A percentile compares a stretch with the other conserved stretches of the same genome.
These are phyloP conservation scores for Zoanthus sociatus DNA, from an alignment of 92 coral and sea anemone species.

Conservation along the genomic window DNA sequence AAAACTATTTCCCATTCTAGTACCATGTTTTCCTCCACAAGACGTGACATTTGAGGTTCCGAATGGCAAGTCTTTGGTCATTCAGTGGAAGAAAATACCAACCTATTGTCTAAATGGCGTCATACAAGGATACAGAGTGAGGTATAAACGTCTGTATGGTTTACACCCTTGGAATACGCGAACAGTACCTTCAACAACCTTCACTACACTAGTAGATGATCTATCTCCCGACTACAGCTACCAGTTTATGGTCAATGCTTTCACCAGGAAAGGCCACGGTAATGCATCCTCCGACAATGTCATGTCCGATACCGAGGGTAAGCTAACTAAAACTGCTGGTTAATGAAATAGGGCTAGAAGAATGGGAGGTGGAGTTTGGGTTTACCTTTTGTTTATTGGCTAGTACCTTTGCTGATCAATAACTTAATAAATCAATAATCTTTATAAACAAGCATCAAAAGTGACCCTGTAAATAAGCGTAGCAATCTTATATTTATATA, in stretches of 20 bases:
- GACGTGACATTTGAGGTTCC: slow-evolving; percentile 75
- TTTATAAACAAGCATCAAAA: too few relatives aligned
- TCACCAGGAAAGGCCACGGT: slow-evolving; percentile 84
- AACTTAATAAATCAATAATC: too few relatives aligned
- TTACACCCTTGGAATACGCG: slow-evolving; percentile 24
- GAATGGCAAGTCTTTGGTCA: slow-evolving; percentile 19
- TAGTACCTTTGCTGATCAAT: too few relatives aligned
- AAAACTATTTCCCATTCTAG: slow-evolving; percentile 20
- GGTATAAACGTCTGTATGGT: slow-evolving; percentile 54
- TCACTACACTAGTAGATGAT: slow-evolving; percentile 50
- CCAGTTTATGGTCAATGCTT: slow-evolving; percentile 68
- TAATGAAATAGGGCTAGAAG: too few relatives aligned
- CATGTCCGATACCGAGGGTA: slow-evolving; percentile 66
- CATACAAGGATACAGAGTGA: slow-evolving; percentile 74
- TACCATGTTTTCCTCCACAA: slow-evolving; percentile 75
- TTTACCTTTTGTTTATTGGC: too few relatives aligned
- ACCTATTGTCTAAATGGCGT: slow-evolving; percentile 71
- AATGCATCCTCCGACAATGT: slow-evolving; percentile 59
- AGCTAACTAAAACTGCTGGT: background rate
- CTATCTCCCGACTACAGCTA: slow-evolving; percentile 72
- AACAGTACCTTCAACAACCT: slow-evolving; percentile 53
- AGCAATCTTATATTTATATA: too few relatives aligned
- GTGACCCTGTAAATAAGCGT: too few relatives aligned
- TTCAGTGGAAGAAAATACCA: slow-evolving; percentile 66
- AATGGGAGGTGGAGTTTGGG: too few relatives aligned